Conservation (phyloP, 2,797 vertebrate species). For the Triplophysa bombifrons region DNA sequence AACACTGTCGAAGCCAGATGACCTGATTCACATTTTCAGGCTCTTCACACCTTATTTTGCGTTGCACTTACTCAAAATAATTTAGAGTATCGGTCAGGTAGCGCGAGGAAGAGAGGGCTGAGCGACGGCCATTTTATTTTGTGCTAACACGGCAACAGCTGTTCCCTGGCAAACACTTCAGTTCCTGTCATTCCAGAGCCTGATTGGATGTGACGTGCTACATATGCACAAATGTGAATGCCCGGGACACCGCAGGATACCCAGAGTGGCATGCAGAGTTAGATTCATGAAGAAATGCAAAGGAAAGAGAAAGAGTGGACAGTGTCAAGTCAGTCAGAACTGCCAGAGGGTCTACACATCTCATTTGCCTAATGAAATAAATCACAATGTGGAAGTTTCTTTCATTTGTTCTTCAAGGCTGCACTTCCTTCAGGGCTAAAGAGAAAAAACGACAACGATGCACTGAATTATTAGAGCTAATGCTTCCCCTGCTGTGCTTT, state of each 20-base stretch:
- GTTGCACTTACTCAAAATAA: constrained; percentile 21
- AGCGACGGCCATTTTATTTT: constrained; percentile 70
- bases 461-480: constrained; percentile 66
- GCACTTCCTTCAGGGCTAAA: constrained; percentile 61
- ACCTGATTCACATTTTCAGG: background rate
- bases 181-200: constrained; percentile 63
- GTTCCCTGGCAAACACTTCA: constrained; percentile 69
- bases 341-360: constrained; percentile 70
- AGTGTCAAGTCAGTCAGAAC: constrained; percentile 66
- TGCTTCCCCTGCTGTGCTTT: constrained; percentile 68
- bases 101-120: constrained; percentile 61
- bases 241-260: constrained; percentile 56
- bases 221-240: constrained; percentile 67
- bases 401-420: constrained; percentile 60
- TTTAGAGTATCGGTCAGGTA: constrained; percentile 63
- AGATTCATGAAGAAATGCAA: background rate
- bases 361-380: constrained; percentile 81
- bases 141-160: constrained; percentile 73
- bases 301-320: constrained; percentile 58
- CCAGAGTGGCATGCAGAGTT: constrained; percentile 37
- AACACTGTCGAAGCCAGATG: background rate
- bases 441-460: constrained; percentile 62
- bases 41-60: background rate
- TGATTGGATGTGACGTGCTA: constrained; percentile 72
- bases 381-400: constrained; percentile 74